These are phyloP conservation scores for Plusia festucae DNA, from an alignment of 2,888 invertebrate species.

Conservation along the genomic window DNA sequence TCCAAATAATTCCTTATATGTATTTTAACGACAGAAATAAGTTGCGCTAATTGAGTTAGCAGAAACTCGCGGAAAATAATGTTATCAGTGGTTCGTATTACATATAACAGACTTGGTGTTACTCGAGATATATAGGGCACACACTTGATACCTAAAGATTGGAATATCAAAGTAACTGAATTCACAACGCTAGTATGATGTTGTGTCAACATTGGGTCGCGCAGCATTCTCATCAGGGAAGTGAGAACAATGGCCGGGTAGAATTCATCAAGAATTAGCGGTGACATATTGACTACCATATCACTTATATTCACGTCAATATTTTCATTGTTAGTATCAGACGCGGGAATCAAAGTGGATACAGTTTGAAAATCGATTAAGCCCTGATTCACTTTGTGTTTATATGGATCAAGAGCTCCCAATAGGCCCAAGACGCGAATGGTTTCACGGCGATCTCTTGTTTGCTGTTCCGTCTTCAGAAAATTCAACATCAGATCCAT, in stretches of 20 bases:
- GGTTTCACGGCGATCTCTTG: conserved; percentile 95
- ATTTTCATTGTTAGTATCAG: conserved; percentile 91
- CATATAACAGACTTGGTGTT: conserved; percentile 95
- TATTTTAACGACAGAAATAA: conserved; percentile 98
- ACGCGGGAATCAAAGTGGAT: conserved; percentile 94
- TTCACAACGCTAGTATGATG: conserved; percentile 98
- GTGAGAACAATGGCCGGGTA: conserved; percentile 99
- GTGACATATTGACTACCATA: conserved; percentile 98
- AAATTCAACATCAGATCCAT: conserved; percentile 98
- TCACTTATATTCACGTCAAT: conserved; percentile 93
- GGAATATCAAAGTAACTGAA: conserved; percentile 98
- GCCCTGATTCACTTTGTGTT: conserved; percentile 98
- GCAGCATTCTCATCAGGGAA: conserved; percentile 97
- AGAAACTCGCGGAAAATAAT: conserved; percentile 96
- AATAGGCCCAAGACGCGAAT: conserved; percentile 98
- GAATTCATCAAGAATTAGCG: conserved; percentile 97
- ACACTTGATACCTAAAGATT: conserved; percentile 97
- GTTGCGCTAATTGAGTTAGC: conserved; percentile 97
- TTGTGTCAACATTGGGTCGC: conserved; percentile 96
- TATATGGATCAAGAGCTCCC: conserved; percentile 99
- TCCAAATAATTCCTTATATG: conserved; percentile 98
- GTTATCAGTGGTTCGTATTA: conserved; percentile 95
- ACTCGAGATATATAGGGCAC: conserved; percentile 98
- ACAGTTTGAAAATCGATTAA: conserved; percentile 96
- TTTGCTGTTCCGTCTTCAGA: conserved; percentile 98